These are phyloP conservation scores for Notolabrus celidotus DNA, from an alignment of 2,797 vertebrate species.

Conservation along the genomic window DNA sequence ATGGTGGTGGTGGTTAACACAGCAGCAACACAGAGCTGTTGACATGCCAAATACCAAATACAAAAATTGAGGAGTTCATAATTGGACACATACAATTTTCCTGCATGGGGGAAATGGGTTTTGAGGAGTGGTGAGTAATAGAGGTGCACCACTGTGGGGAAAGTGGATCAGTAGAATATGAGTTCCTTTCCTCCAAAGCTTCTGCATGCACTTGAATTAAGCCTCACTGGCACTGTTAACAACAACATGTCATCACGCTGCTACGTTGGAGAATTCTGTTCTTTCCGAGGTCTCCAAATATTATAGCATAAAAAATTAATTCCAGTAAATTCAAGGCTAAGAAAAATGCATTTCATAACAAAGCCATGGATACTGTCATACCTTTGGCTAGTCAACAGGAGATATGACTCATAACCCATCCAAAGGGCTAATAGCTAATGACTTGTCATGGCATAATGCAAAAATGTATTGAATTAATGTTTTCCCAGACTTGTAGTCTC, in stretches of 20 bases:
- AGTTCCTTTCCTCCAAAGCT: constrained; percentile 67
- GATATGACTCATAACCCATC: constrained; percentile 72
- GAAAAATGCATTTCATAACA: constrained; percentile 65
- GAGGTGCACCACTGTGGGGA: constrained; percentile 68
- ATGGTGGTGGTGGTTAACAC: neutral
- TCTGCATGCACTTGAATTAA: constrained; percentile 62
- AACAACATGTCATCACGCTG: constrained; percentile 71
- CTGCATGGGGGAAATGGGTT: constrained; percentile 61
- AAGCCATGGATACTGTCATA: constrained; percentile 64
- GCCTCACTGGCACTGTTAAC: constrained; percentile 53
- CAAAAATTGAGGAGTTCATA: constrained; percentile 57
- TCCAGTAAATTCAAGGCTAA: constrained; percentile 45
- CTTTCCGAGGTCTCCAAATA: constrained; percentile 67
- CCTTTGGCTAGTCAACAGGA: constrained; percentile 51
- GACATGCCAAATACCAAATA: constrained; percentile 50
- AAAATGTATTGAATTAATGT: constrained; percentile 69
- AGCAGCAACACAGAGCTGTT: constrained; percentile 9
- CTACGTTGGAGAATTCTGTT: constrained; percentile 74
- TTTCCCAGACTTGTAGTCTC: constrained; percentile 66
- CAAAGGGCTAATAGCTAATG: constrained; percentile 57
- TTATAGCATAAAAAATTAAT: constrained; percentile 54
- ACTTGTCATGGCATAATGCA: constrained; percentile 63
- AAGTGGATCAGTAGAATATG: constrained; percentile 74
- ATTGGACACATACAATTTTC: constrained; percentile 72
- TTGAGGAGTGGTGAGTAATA: constrained; percentile 71